phyloP scores from a whole-genome alignment of 2,888 invertebrate genomes.

The Acanthosoma haemorrhoidale region DNA sequence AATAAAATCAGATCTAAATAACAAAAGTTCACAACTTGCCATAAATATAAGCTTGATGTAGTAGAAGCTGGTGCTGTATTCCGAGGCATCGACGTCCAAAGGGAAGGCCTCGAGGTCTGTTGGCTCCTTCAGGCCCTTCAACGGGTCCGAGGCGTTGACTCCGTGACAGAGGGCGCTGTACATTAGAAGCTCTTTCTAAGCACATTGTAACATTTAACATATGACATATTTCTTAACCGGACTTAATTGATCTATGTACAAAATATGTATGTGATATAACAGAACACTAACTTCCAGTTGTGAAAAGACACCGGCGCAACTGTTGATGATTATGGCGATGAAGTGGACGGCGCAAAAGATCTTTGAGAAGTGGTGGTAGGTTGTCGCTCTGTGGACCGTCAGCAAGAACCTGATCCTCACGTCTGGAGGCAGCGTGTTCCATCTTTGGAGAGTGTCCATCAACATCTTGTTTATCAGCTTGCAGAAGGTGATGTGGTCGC shows the following conservation, averaged over 20 bases:
- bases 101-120: background rate
- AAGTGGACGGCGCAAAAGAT: background rate
- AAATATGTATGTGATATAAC: no score
- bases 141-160: background rate
- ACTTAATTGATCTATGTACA: background rate
- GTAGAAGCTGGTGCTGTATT: background rate
- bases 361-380: background rate
- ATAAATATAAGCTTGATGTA: background rate
- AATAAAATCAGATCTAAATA: no score
- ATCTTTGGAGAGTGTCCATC: background rate
- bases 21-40: no score
- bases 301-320: background rate
- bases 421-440: background rate
- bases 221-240: background rate
- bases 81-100: background rate
- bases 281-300: background rate
- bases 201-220: no score
- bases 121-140: no score
- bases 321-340: background rate
- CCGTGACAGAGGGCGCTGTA: background rate
- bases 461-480: background rate
- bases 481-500: background rate
- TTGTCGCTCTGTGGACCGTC: background rate
- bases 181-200: constrained; percentile 13
- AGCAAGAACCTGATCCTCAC: background rate